Evolutionary conservation across 2,797 vertebrate species (phyloP), one percentile per base, ranked within the genome.

Genomic region (Sphenodon punctatus): DNA sequence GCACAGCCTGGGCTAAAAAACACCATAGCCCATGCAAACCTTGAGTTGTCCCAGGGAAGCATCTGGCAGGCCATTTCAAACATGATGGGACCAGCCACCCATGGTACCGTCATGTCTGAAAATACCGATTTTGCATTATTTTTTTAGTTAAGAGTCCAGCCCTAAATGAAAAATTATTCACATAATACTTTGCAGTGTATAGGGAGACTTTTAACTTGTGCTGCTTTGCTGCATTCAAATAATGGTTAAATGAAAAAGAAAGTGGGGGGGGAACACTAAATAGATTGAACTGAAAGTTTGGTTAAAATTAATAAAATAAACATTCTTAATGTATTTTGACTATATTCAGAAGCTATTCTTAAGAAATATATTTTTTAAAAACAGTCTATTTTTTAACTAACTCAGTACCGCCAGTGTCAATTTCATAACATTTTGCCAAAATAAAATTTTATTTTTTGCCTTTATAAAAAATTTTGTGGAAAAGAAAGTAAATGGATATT

Each of bases 391-490:
- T 97, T n/a, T 96, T 97, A 94, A 95, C 91, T 97, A 96, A 97
- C 95, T 93, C 95, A 97, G 89, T 97, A 98, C 97, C 98, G 97
- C 97, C 97, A 97, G 88, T 89, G 90, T 94, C 92, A 58, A 96
- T 93, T 95, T 96, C 92, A 94, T 96, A 95, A 96, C 94, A 94
- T 97, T 96, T 98, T 98, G 97, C 97, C 97, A 97, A 97, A 96
- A 97, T 94, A 93, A 95, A 96, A 95, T 97, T 96, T 97, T 97
- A 97, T 97, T 98, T 96, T 98, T 98, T 97, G 94, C 94, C 94
- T 96, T 96, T 95, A 90, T 95, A 91, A 94, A 86, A 82, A 89
- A 89, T 94, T 93, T 95, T 95, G 93, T n/a, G n/a, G n/a, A 92
- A 91, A 90, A 88, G 85, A 89, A 91, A 79, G 67, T 91, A 95